phyloP scores from a whole-genome alignment of 2,888 invertebrate species.

The Brenthis hecate region DNA sequence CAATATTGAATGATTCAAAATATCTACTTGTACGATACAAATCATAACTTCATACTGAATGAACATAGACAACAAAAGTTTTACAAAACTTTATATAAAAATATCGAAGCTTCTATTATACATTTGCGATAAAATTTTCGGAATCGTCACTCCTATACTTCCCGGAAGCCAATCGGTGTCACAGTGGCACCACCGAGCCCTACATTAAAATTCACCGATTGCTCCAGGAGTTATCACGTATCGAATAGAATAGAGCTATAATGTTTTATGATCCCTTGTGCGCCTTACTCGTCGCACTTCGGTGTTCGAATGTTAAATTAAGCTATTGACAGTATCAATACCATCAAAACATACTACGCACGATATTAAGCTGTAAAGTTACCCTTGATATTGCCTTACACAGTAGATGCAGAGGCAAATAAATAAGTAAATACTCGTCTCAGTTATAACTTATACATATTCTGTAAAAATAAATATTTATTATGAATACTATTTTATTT shows the following conservation, averaged over 20 bases:
- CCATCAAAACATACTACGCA: conserved; percentile 46
- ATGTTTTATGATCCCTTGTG: conserved; percentile 81
- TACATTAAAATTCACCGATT: conserved; percentile 78
- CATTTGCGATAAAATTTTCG: conserved; percentile 34
- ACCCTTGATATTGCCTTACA: not conserved
- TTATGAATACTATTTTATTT: too few species aligned
- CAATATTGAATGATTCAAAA: too few species aligned
- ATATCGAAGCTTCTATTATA: not conserved
- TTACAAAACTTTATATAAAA: too few species aligned
- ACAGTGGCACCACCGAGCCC: conserved; percentile 62
- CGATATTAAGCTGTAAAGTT: conserved; percentile 15
- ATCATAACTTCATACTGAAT: too few species aligned
- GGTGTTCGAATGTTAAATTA: conserved; percentile 76
- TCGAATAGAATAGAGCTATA: conserved; percentile 80
- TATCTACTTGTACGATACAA: too few species aligned
- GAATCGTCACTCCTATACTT: conserved; percentile 62
- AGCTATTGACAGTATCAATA: conserved; percentile 52
- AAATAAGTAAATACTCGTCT: not conserved
- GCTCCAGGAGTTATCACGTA: conserved; percentile 79
- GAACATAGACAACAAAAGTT: too few species aligned
- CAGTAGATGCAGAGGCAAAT: too few species aligned
- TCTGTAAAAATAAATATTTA: too few species aligned
- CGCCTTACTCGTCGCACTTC: conserved; percentile 71
- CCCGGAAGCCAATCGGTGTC: conserved; percentile 76
- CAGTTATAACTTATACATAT: not conserved